A percentile compares a stretch with the other conserved stretches of the same genome.
These are phyloP conservation scores for Melanaphis sacchari DNA, from an alignment of 1,140 invertebrate species.

Conservation along the genomic window DNA sequence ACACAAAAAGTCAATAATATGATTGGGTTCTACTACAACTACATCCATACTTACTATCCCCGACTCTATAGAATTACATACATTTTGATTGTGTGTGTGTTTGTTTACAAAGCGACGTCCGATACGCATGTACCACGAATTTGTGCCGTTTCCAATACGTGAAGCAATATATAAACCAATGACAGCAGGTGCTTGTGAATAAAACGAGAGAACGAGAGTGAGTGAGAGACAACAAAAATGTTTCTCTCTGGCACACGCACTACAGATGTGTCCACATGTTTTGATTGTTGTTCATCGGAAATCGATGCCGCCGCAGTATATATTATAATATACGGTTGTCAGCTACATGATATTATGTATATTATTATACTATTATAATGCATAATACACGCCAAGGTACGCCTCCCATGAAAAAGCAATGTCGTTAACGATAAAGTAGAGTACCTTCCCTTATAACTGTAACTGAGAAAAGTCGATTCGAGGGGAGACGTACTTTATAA, in stretches of 20 bases:
- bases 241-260: not conserved
- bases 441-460: too few species aligned
- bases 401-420: not conserved
- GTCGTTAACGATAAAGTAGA: not conserved
- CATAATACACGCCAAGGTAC: not conserved
- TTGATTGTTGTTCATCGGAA: not conserved
- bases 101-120: slow-evolving; percentile 45
- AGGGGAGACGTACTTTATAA: too few species aligned
- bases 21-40: slow-evolving; percentile 42
- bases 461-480: too few species aligned
- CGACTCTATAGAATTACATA: slow-evolving; percentile 39
- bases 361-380: not conserved
- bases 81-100: slow-evolving; percentile 5
- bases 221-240: not conserved
- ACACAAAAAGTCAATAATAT: slow-evolving; percentile 57
- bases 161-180: slow-evolving; percentile 48
- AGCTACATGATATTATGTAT: not conserved
- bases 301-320: not conserved
- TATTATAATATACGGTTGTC: not conserved
- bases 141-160: slow-evolving; percentile 56
- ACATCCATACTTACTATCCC: not conserved
- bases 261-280: not conserved
- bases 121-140: slow-evolving; percentile 56
- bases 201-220: not conserved
- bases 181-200: slow-evolving; percentile 43